These are phyloP conservation scores for Diplolepis rosae DNA, from an alignment of 2,888 invertebrate species.

Conservation along the genomic window DNA sequence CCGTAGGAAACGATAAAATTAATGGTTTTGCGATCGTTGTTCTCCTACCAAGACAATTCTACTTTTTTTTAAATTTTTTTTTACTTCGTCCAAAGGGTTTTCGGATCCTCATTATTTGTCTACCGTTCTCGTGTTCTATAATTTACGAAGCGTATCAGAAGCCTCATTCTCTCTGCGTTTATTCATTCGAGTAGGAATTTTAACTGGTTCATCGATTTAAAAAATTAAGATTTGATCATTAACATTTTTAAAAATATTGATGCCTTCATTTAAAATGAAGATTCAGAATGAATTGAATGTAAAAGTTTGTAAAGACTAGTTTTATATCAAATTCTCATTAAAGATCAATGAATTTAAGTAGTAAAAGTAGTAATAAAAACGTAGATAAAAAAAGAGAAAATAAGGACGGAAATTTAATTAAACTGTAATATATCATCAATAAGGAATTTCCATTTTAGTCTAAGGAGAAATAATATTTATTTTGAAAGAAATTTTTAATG, in stretches of 20 bases:
- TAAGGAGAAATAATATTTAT: no score
- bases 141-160: background rate
- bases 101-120: slow-evolving; percentile 4
- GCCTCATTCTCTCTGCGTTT: background rate
- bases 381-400: background rate
- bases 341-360: background rate
- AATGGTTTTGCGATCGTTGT: background rate
- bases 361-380: background rate
- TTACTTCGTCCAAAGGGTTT: slow-evolving; percentile 1
- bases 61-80: background rate
- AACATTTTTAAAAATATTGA: background rate
- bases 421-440: no score
- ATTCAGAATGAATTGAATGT: background rate
- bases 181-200: slow-evolving; percentile 1
- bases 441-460: no score
- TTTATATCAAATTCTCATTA: background rate
- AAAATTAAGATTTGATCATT: no score
- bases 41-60: background rate
- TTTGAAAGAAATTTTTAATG: no score
- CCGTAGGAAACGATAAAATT: slow-evolving; percentile 10
- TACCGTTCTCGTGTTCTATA: background rate
- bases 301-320: background rate
- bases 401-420: no score
- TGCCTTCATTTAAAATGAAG: background rate
- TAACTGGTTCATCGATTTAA: background rate